Evolutionary conservation across 2,888 invertebrate species (phyloP).

Genomic region (Choristoneura rosaceana): DNA sequence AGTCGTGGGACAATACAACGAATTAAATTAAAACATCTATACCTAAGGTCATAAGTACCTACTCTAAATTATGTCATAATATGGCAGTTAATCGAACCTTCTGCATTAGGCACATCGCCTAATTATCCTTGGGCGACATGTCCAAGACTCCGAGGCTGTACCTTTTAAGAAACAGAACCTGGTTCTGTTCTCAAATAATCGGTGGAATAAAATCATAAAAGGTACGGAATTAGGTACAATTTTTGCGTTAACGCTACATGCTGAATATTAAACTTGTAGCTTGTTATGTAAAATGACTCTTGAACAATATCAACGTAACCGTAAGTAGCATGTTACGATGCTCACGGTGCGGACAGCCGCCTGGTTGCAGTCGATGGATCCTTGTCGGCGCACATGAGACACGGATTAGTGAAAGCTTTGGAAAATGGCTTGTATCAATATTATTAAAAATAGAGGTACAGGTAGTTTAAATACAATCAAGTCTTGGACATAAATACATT

Average conservation of each 20-base stretch:
- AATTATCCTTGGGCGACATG: constrained; percentile 64
- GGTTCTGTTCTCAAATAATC: constrained; percentile 78
- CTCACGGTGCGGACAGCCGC: neutral
- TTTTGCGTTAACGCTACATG: neutral
- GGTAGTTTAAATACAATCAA: constrained; percentile 47
- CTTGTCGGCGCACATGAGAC: neutral
- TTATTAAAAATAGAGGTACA: constrained; percentile 8
- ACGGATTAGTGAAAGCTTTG: constrained; percentile 5
- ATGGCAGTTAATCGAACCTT: constrained; percentile 85
- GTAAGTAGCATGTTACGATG: neutral
- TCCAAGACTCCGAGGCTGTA: constrained; percentile 57
- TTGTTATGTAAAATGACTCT: neutral
- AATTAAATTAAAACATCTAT: constrained; percentile 76
- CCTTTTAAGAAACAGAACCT: constrained; percentile 69
- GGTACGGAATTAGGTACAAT: neutral
- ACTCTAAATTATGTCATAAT: constrained; percentile 84
- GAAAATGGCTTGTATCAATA: constrained; percentile 24
- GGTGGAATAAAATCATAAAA: constrained; percentile 63
- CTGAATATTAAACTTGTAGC: neutral
- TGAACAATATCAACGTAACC: neutral
- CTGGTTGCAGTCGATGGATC: neutral
- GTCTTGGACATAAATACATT: constrained; percentile 75
- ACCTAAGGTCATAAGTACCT: constrained; percentile 76
- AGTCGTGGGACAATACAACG: constrained; percentile 74
- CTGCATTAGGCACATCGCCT: constrained; percentile 75